Evolutionary conservation across 2,113 vertebrate species (phyloP).

Genomic region (Guaruba guarouba): DNA sequence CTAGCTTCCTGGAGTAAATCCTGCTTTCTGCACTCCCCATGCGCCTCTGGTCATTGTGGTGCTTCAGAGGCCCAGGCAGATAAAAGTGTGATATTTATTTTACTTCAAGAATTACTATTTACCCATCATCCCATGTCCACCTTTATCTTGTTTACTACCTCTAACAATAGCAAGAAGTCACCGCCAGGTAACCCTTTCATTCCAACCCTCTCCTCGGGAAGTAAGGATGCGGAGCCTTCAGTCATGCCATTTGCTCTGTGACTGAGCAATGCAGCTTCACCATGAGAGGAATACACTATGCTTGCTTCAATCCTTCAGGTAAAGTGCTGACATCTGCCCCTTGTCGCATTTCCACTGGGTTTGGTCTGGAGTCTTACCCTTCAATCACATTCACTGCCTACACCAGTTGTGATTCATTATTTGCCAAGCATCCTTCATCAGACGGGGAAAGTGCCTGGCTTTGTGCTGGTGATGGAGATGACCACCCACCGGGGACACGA

Average conservation of each 20-base stretch:
- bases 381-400: accelerated
- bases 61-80: background rate
- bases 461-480: background rate
- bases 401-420: too few species aligned
- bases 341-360: accelerated
- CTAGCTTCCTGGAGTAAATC: background rate
- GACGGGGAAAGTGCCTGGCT: accelerated
- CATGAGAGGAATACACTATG: accelerated
- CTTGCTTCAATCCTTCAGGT: background rate
- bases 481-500: too few species aligned
- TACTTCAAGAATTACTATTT: background rate
- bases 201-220: background rate
- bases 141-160: background rate
- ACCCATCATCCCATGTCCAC: background rate
- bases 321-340: background rate
- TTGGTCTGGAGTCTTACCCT: background rate
- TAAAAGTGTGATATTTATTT: background rate
- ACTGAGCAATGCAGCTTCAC: background rate
- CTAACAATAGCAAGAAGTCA: background rate
- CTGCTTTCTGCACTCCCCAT: background rate
- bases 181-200: background rate
- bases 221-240: background rate
- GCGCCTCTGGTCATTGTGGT: background rate
- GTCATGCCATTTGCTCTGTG: background rate
- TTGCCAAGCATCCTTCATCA: background rate